Base-by-base conservation (phyloP, 2,797 vertebrate genomes). In the Dermochelys coriacea region DNA sequence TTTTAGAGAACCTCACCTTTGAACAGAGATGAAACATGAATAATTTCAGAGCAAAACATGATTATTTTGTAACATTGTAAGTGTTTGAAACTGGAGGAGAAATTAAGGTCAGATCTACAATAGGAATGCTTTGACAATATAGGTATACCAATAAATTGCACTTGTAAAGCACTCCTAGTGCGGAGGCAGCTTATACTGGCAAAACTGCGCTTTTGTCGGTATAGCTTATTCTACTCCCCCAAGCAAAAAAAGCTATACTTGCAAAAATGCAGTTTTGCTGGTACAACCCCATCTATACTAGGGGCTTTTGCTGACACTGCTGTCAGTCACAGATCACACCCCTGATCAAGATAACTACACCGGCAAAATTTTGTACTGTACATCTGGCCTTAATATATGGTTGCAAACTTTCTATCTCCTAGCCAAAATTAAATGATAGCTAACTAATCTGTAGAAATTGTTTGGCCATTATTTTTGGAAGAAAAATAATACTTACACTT, bases 1-100 rank as follows among this genome's bases (percentile, higher is more conserved):
- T 95, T 92, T 85, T 87, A 94, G 54, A 87, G 74, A 87, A 55
- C 47, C 29, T 84, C 54, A 18, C 88, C 88, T 96, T 91, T 94
- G 93, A 95, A 81, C 37, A 81, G 61, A 85, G 91, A 95, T 16
- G 90, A 41, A 93, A 82, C 84, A 81, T n/a, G 64, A 71, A 71
- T 12, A 37, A 41, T 41, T 41, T 71, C 37, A 71, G 37, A 41
- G 37, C 21, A 71, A 68, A 71, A 41, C 11, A 68, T 71, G 10
- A 55, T 82, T 1, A 0, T 52, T 91, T 95, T 88, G 82, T 91
- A 80, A 89, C 88, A 55, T 85, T 89, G 83, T 90, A 87, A 74
- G 80, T 75, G 57, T 90, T 93, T 86, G 82, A 95, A 92, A 84
- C 75, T 34, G 84, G 82, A 88, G 78, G 59, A 87, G 59, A 84